phyloP scores from a whole-genome alignment of 2,113 vertebrate species.

The Brachypteracias leptosomus region DNA sequence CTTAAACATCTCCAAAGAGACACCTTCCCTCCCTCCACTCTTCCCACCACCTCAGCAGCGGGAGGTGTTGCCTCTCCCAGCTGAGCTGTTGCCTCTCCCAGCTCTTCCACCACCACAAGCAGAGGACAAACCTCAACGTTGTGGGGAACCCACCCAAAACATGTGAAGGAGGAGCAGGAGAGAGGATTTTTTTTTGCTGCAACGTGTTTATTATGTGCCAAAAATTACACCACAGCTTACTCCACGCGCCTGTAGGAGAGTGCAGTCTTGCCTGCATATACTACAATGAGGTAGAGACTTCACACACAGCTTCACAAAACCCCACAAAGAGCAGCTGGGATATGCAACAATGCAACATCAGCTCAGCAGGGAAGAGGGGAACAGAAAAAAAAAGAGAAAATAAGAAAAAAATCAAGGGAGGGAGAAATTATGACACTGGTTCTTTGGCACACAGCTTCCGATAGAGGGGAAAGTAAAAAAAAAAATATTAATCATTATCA shows the following conservation, averaged over 20 bases:
- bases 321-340: conserved; percentile 95
- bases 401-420: background rate
- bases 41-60: too few relatives aligned
- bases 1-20: background rate
- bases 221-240: conserved; percentile 87
- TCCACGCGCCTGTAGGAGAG: conserved; percentile 93
- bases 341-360: conserved; percentile 84
- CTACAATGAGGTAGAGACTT: conserved; percentile 99
- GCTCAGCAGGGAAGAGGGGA: conserved; percentile 80
- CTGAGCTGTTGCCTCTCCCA: too few relatives aligned
- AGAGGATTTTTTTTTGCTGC: conserved; percentile 83
- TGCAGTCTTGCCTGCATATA: conserved; percentile 94
- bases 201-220: conserved; percentile 99
- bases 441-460: conserved; percentile 97
- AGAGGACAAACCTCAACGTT: accelerated
- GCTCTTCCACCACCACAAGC: too few relatives aligned
- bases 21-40: too few relatives aligned
- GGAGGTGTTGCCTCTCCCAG: too few relatives aligned
- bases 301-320: conserved; percentile 88
- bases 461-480: conserved; percentile 77
- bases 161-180: background rate
- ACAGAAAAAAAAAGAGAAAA: background rate
- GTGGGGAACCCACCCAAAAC: accelerated
- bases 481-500: conserved; percentile 7
- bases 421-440: conserved; percentile 79